These are phyloP conservation scores for Oryctes rhinoceros DNA, from an alignment of 1,140 invertebrate species.

Conservation along the genomic window DNA sequence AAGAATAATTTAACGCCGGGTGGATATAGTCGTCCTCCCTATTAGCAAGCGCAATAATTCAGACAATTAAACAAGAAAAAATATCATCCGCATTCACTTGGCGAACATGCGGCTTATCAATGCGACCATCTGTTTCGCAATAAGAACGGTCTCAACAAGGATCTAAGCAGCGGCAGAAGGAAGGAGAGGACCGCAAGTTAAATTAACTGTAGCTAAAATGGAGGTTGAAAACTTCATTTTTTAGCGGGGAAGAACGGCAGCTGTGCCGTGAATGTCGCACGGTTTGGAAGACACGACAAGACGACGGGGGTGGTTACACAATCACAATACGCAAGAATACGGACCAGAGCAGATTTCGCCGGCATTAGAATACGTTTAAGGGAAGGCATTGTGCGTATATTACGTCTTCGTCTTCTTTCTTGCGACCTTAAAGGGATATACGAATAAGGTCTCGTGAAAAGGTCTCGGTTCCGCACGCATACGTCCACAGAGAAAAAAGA, in stretches of 20 bases:
- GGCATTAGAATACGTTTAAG: slow-evolving; percentile 57
- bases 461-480: background rate
- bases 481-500: background rate
- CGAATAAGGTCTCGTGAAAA: background rate
- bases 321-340: slow-evolving; percentile 57
- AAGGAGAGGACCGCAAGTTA: slow-evolving; percentile 50
- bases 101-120: background rate
- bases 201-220: slow-evolving; percentile 61
- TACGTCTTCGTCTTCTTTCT: slow-evolving; percentile 43
- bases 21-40: background rate
- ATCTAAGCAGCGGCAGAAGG: background rate
- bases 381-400: slow-evolving; percentile 41
- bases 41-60: slow-evolving; percentile 34
- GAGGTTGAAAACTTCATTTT: slow-evolving; percentile 61
- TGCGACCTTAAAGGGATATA: background rate
- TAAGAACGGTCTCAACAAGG: background rate
- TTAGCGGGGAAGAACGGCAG: slow-evolving; percentile 50
- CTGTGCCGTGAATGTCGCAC: slow-evolving; percentile 48
- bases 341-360: slow-evolving; percentile 51
- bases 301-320: slow-evolving; percentile 60
- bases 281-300: slow-evolving; percentile 44
- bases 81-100: background rate
- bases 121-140: slow-evolving; percentile 24
- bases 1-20: background rate
- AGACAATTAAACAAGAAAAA: slow-evolving; percentile 27